phyloP scores from a whole-genome alignment of 2,797 vertebrate species.

The Galaxias olidus region DNA sequence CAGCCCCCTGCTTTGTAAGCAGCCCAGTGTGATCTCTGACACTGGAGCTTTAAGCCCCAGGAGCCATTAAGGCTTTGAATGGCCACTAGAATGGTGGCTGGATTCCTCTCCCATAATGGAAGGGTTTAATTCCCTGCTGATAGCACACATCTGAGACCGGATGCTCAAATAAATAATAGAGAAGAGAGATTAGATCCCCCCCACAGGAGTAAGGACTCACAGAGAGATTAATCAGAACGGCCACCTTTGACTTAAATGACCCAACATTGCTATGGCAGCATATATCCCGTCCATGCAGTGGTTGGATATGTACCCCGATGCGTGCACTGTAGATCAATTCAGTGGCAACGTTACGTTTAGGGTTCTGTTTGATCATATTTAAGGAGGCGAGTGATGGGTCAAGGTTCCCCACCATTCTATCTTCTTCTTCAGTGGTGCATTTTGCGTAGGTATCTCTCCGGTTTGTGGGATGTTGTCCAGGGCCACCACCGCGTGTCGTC shows the following conservation, averaged over 20 bases:
- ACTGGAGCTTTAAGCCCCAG: slow-evolving; percentile 24
- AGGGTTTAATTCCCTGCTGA: slow-evolving; percentile 58
- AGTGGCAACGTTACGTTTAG: too few relatives aligned
- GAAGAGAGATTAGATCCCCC: slow-evolving; percentile 42
- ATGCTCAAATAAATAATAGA: slow-evolving; percentile 74
- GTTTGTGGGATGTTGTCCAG: slow-evolving; percentile 23
- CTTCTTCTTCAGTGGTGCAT: slow-evolving; percentile 10
- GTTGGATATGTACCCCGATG: too few relatives aligned
- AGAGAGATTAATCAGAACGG: too few relatives aligned
- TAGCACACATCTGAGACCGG: slow-evolving; percentile 60
- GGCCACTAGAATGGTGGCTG: slow-evolving; percentile 59
- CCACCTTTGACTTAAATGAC: too few relatives aligned
- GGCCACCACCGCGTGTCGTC: slow-evolving; percentile 1
- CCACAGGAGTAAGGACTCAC: neutral
- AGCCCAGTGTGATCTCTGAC: slow-evolving; percentile 17
- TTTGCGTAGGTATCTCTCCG: slow-evolving; percentile 14
- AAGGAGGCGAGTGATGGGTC: too few relatives aligned
- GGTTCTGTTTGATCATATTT: too few relatives aligned
- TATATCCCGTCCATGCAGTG: too few relatives aligned
- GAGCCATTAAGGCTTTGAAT: slow-evolving; percentile 60
- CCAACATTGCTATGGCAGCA: too few relatives aligned
- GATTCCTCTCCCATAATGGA: slow-evolving; percentile 59
- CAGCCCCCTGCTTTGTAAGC: too few relatives aligned
- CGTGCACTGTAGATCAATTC: too few relatives aligned
- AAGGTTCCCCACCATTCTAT: too few relatives aligned